Evolutionary conservation across 1,140 invertebrate genomes (phyloP), one percentile per base, ranked within the genome.

Genomic region (Drosophila nikananu): DNA sequence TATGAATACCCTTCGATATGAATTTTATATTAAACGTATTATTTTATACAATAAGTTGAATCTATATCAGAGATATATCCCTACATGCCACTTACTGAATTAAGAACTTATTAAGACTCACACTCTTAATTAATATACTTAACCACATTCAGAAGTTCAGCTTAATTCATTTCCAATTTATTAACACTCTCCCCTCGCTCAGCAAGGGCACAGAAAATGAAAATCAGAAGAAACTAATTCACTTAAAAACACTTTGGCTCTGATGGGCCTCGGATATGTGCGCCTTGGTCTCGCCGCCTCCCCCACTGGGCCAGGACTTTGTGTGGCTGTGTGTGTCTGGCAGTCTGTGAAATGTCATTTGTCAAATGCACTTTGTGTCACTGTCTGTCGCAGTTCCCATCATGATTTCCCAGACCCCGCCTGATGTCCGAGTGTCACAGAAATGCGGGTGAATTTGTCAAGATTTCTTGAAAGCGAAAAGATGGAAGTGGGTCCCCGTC

Each of bases 291-390:
- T 6, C 46, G 12, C 32, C 19, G 19, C 39, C n/a, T 12, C 27
- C 25, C 25, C 54, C 54, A 10, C 21, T 10, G 60, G 68, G 67
- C 68, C 70, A 59, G 41, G 46, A 80, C 2, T 17, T 13, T 51
- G 48, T n/a, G 23, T 25, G 23, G 2, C 23, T 51, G 25, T 74
- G 72, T 78, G 71, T 77, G 77, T 81, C 78, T 89, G 86, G 81
- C 86, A 81, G 81, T 89, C 86, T 90, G 86, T 90, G 86, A 91
- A 90, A 90, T 90, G 82, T 90, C 86, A 90, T 90, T 90, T 90
- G 86, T 90, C 86, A 90, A 91, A 90, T 90, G 86, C 86, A 90
- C 86, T 90, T 90, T 90, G 82, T 91, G 86, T 89, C 84, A 84
- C 68, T 83, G 72, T 80, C 84, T 78, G 75, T 78, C 75, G 75